Evolutionary conservation across 1,140 invertebrate species (phyloP).

Genomic region (Globodera ellingtonae): DNA sequence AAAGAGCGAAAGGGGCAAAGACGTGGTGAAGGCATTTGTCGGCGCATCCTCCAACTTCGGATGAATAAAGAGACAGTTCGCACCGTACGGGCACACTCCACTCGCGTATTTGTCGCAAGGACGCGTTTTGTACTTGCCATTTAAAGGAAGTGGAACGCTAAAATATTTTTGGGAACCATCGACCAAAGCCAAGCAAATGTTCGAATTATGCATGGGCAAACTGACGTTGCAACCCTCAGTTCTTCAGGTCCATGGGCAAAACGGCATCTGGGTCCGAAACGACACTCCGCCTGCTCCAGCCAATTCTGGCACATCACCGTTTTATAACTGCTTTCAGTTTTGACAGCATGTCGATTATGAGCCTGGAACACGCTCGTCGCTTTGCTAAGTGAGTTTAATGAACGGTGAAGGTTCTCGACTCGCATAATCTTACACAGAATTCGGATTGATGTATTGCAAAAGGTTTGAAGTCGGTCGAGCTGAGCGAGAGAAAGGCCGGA

Average conservation of each 20-base stretch:
- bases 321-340: conserved; percentile 50
- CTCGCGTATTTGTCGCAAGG: conserved; percentile 58
- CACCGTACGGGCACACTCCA: conserved; percentile 56
- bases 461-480: neutral
- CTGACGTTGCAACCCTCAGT: conserved; percentile 37
- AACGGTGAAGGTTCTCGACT: neutral
- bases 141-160: conserved; percentile 34
- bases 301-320: conserved; percentile 60
- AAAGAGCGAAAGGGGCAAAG: neutral
- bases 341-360: neutral
- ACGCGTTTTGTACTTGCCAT: conserved; percentile 59
- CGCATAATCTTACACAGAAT: conserved; percentile 3
- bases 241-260: conserved; percentile 54
- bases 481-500: neutral
- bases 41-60: conserved; percentile 24
- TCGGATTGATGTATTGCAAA: conserved; percentile 24
- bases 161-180: neutral
- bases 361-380: conserved; percentile 8
- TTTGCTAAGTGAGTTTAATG: conserved; percentile 1
- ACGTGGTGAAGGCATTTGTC: neutral
- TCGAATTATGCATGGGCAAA: neutral
- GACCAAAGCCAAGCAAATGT: neutral
- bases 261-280: conserved; percentile 54
- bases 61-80: conserved; percentile 61
- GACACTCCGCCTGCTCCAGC: conserved; percentile 48